Evolutionary conservation across 2,113 vertebrate genomes (phyloP), one percentile per base, ranked within the genome.

Genomic region (Chionomys nivalis): DNA sequence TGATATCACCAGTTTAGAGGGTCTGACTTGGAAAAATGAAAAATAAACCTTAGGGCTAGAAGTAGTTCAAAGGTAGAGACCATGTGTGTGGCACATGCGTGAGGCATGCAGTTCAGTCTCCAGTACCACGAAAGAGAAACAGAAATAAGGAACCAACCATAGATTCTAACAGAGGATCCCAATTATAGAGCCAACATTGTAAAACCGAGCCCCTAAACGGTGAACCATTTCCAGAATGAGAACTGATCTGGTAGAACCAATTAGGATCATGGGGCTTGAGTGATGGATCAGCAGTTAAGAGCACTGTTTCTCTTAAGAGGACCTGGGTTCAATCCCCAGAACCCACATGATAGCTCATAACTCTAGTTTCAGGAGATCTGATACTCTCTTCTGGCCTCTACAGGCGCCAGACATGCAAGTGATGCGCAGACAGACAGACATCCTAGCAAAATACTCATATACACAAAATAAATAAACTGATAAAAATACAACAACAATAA

Each of bases 11-110:
- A 90, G 33, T 96, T 95, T 85, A 33, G n/a, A 94, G 81, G 78
- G 33, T 49, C 47, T 95, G n/a, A 96, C 58, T 94, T 93, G 66
- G 12, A 94, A 92, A 95, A 23, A 89, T 49, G 92, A 89, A 70
- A 68, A 68, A 68, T 68, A 14, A 61, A 92, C 24, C 13, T 19
- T 28, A 90, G 13, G 21, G 21, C 31, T 89, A 21, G 19, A 87
- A 72, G 33, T 44, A 76, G 87, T 33, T 90, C 88, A 77, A 47
- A 76, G 88, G 42, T 11, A 47, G 75, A 90, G 31, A 58, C 55
- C 17, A 58, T 36, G 39, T 63, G 21, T 55, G 28, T 77, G 58
- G 31, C 21, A 78, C 21, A 78, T 66, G 31, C 28, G 31, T 26
- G 58, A 78, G 31, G 23, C 21, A 36, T 24, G 44, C 31, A 47